Evolutionary conservation across 2,113 vertebrate genomes (phyloP).

Genomic region (Zeus faber): DNA sequence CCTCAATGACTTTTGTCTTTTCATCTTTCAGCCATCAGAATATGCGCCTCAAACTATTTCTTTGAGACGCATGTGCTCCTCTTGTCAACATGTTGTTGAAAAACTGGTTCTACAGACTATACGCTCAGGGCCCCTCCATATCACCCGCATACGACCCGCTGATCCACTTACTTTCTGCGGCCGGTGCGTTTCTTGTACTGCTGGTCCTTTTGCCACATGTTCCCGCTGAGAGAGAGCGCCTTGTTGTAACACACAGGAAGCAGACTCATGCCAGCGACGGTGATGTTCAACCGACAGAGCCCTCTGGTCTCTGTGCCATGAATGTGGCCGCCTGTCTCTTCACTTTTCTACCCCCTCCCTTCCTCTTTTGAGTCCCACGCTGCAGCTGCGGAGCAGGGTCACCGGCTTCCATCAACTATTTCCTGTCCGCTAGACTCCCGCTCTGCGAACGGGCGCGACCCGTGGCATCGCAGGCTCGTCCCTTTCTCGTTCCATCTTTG

Average conservation of each 20-base stretch:
- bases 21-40: no score
- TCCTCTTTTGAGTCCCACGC: neutral
- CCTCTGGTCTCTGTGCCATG: constrained; percentile 39
- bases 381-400: constrained; percentile 42
- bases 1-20: no score
- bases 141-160: neutral
- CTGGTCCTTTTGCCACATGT: constrained; percentile 56
- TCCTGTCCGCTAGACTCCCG: constrained; percentile 51
- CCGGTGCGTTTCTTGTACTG: constrained; percentile 30
- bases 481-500: neutral
- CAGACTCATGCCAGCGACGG: constrained; percentile 50
- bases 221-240: constrained; percentile 36
- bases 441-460: constrained; percentile 43
- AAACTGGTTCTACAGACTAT: no score
- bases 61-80: no score
- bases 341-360: constrained; percentile 17
- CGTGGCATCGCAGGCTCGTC: constrained; percentile 29
- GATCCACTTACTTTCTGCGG: constrained; percentile 59
- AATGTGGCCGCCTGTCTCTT: constrained; percentile 23
- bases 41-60: no score
- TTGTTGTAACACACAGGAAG: constrained; percentile 56
- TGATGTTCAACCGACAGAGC: constrained; percentile 32
- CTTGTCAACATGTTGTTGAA: no score
- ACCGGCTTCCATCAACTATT: constrained; percentile 40
- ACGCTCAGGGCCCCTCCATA: neutral